A percentile compares a stretch with the other conserved stretches of the same genome.
Evolutionary conservation across 1,140 invertebrate species (phyloP).

Genomic region (Pseudomyrmex cubaensis): DNA sequence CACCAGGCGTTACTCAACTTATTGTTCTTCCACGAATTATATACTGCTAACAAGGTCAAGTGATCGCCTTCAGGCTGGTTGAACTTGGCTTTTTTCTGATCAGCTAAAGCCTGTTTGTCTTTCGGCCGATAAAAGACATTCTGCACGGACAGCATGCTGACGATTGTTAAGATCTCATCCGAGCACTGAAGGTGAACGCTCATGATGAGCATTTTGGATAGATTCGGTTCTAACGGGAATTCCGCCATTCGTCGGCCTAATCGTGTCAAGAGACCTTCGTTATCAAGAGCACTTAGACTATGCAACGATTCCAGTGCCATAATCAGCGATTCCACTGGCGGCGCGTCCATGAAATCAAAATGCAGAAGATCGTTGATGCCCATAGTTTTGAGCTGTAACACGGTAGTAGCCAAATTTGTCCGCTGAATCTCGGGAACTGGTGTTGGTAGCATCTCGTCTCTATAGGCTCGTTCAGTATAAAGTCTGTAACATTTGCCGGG

Average conservation of each 20-base stretch:
- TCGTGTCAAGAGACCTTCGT: constrained; percentile 97
- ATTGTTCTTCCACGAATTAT: constrained; percentile 99
- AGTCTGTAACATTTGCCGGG: constrained; percentile 99
- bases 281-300: constrained; percentile 98
- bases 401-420: constrained; percentile 98
- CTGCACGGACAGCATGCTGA: constrained; percentile 99
- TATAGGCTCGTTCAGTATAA: constrained; percentile 98
- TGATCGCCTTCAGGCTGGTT: constrained; percentile 99
- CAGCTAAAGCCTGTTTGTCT: constrained; percentile 98
- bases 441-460: constrained; percentile 99
- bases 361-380: constrained; percentile 99
- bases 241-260: constrained; percentile 99
- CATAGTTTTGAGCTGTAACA: constrained; percentile 99
- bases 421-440: constrained; percentile 99
- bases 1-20: constrained; percentile 99
- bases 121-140: constrained; percentile 99
- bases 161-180: constrained; percentile 99
- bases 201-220: constrained; percentile 99
- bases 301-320: constrained; percentile 99
- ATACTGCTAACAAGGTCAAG: constrained; percentile 98
- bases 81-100: constrained; percentile 99
- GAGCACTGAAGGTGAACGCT: constrained; percentile 99
- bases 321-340: constrained; percentile 98
- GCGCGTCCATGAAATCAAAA: constrained; percentile 99
- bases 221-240: constrained; percentile 98